Evolutionary conservation across 1,140 invertebrate species (phyloP).

Genomic region (Mercenaria mercenaria): DNA sequence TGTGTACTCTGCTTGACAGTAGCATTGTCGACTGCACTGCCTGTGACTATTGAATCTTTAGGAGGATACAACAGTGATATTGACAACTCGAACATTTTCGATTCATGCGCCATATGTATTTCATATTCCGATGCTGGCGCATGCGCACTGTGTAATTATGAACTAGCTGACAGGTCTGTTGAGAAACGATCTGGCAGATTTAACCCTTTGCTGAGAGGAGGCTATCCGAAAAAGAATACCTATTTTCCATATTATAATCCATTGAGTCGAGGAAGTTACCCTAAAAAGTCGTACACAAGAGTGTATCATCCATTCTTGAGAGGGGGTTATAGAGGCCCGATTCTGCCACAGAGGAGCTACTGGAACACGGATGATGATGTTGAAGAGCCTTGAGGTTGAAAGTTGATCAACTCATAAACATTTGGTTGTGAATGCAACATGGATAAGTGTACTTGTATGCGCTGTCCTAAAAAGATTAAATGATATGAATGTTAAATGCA

Average conservation of each 20-base stretch:
- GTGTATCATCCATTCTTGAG: slow-evolving; percentile 29
- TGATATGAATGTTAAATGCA: no score
- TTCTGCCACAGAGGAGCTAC: slow-evolving; percentile 3
- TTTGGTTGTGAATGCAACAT: background rate
- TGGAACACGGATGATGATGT: background rate
- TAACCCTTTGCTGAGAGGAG: background rate
- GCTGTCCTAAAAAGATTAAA: no score
- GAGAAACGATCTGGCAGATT: background rate
- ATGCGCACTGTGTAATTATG: background rate
- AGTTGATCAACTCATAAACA: background rate
- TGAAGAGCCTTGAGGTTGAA: background rate
- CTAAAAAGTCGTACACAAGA: background rate
- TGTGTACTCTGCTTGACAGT: background rate
- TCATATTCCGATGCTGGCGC: background rate
- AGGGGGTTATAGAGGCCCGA: slow-evolving; percentile 3
- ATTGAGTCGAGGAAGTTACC: background rate
- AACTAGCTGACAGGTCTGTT: background rate
- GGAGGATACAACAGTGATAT: background rate
- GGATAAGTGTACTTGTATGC: background rate
- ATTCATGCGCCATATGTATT: background rate
- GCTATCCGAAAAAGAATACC: background rate
- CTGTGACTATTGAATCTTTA: background rate
- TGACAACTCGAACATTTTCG: background rate
- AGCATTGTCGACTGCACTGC: background rate
- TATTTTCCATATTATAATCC: slow-evolving; percentile 17